Evolutionary conservation across 2,113 vertebrate species (phyloP).

Genomic region (Alethe castanea): DNA sequence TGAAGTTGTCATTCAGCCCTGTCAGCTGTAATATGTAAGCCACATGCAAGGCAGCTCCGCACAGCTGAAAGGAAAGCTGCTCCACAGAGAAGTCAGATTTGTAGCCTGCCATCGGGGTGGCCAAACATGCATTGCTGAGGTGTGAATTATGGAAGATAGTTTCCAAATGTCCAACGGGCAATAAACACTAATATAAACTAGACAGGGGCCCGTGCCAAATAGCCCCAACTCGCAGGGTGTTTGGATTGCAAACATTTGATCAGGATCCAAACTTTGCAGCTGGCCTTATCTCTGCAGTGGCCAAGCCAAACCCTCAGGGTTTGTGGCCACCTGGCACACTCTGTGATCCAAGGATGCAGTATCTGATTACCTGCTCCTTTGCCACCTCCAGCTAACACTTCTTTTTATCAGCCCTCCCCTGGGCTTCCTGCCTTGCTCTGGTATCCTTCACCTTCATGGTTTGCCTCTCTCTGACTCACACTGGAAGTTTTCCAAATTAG

Average conservation of each 20-base stretch:
- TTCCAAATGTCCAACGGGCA: slow-evolving; percentile 41
- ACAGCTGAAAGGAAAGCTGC: neutral
- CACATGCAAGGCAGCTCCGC: neutral
- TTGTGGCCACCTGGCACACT: slow-evolving; percentile 40
- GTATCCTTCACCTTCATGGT: neutral
- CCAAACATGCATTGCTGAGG: neutral
- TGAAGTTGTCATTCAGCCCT: neutral
- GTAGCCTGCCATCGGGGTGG: neutral
- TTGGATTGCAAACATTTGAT: slow-evolving; percentile 40
- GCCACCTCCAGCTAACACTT: neutral
- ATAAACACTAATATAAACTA: slow-evolving; percentile 38
- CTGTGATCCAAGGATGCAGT: neutral
- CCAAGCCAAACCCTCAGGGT: slow-evolving; percentile 26
- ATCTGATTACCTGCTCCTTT: slow-evolving; percentile 5
- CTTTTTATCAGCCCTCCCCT: neutral
- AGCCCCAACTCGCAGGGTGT: neutral
- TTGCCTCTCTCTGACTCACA: neutral
- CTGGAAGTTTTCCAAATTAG: neutral
- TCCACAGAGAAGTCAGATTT: neutral
- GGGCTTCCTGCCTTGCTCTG: neutral
- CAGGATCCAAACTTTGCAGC: slow-evolving; percentile 43
- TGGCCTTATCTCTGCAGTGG: slow-evolving; percentile 49
- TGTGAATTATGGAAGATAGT: slow-evolving; percentile 23
- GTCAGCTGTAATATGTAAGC: neutral
- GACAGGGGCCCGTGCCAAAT: neutral